Percentiles rank a stretch among this genome's conserved stretches.
phyloP scores from a whole-genome alignment of 2,797 vertebrate genomes.

The Crax fasciolata region DNA sequence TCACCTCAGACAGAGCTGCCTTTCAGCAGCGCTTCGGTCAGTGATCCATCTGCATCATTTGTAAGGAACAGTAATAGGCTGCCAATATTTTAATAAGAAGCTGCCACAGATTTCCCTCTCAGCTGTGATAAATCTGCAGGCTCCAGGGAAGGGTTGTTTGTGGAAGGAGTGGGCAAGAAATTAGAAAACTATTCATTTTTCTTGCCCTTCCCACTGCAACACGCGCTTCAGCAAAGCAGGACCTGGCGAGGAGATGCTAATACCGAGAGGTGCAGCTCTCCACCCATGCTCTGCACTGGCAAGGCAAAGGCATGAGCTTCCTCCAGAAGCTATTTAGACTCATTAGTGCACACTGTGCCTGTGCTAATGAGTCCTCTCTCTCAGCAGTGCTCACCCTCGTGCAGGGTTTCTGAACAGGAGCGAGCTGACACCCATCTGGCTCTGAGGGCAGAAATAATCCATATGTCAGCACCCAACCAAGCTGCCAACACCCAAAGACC shows the following conservation, averaged over 20 bases:
- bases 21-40: slow-evolving; percentile 44
- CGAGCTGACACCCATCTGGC: not conserved
- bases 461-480: not conserved
- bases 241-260: not conserved
- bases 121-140: slow-evolving; percentile 63
- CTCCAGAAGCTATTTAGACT: slow-evolving; percentile 34
- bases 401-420: not conserved
- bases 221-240: not conserved
- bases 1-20: slow-evolving; percentile 64
- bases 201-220: slow-evolving; percentile 31
- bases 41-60: slow-evolving; percentile 63
- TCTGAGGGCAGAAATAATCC: not conserved
- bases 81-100: slow-evolving; percentile 78
- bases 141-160: slow-evolving; percentile 61
- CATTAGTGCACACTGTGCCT: not conserved
- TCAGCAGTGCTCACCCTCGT: not conserved
- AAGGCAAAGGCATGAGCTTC: not conserved
- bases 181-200: slow-evolving; percentile 51
- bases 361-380: not conserved
- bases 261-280: not conserved
- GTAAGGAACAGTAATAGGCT: slow-evolving; percentile 67
- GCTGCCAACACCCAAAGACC: not conserved
- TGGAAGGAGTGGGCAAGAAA: slow-evolving; percentile 42
- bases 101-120: slow-evolving; percentile 71
- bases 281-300: not conserved